Evolutionary conservation across 2,888 invertebrate species (phyloP).

Genomic region (Athalia cordata): DNA sequence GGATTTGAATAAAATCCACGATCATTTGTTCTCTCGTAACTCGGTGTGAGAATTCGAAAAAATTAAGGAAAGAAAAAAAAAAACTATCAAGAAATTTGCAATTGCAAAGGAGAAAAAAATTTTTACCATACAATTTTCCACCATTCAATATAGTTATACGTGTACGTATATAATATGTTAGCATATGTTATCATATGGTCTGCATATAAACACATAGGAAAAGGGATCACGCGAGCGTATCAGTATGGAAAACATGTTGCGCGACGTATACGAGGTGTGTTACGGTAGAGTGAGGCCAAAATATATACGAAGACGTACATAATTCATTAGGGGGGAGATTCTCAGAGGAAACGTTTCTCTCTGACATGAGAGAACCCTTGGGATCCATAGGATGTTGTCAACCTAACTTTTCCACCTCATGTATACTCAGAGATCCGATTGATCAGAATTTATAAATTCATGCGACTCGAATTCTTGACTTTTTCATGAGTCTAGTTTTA

Average conservation of each 20-base stretch:
- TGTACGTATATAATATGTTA: background rate
- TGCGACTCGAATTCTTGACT: background rate
- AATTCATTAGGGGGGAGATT: slow-evolving; percentile 16
- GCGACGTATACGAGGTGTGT: background rate
- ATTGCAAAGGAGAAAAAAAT: too few relatives aligned
- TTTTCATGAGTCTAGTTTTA: background rate
- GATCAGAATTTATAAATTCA: slow-evolving; percentile 23
- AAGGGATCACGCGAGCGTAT: background rate
- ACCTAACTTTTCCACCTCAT: slow-evolving; percentile 4
- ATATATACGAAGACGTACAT: background rate
- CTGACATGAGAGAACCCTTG: background rate
- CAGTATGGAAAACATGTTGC: slow-evolving; percentile 7
- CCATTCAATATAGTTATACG: too few relatives aligned
- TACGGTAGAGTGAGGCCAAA: background rate
- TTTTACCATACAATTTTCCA: too few relatives aligned
- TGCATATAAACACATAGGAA: background rate
- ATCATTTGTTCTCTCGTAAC: too few relatives aligned
- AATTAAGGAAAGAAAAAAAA: too few relatives aligned
- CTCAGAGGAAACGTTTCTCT: background rate
- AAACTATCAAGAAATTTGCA: too few relatives aligned
- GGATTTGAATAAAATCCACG: too few relatives aligned
- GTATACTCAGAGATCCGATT: background rate
- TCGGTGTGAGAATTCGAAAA: too few relatives aligned
- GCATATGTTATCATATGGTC: background rate
- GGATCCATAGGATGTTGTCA: slow-evolving; percentile 14